These are phyloP conservation scores for Ciconia maguari DNA, from an alignment of 2,113 vertebrate species.

Conservation along the genomic window DNA sequence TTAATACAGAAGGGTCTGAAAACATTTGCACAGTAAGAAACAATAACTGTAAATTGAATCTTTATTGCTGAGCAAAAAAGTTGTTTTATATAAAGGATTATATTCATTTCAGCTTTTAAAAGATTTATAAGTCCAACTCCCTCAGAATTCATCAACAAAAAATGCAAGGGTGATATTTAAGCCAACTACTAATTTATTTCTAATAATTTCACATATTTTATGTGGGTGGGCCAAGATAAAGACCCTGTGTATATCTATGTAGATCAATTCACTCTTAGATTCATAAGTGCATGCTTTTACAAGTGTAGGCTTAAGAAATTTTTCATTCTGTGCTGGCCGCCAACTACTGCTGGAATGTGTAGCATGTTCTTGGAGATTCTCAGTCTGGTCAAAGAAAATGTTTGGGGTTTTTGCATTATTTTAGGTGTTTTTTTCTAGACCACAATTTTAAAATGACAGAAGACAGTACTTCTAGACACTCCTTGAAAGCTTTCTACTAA, in stretches of 20 bases:
- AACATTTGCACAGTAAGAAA: background rate
- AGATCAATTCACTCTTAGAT: background rate
- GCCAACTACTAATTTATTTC: background rate
- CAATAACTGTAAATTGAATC: background rate
- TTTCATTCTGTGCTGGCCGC: background rate
- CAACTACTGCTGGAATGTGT: background rate
- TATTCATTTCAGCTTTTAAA: background rate
- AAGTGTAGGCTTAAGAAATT: background rate
- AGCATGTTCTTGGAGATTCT: background rate
- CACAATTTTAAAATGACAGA: background rate
- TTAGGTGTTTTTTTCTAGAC: background rate
- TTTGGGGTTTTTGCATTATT: background rate
- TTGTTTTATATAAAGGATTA: background rate
- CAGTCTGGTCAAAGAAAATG: background rate
- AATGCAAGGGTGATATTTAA: background rate
- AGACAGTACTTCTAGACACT: background rate
- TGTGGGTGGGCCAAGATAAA: constrained; percentile 4
- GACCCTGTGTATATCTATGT: background rate
- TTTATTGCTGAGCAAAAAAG: background rate
- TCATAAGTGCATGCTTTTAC: background rate
- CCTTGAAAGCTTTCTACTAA: background rate
- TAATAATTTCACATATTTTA: background rate
- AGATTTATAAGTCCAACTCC: background rate
- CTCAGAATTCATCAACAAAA: background rate
- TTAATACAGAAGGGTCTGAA: background rate